A percentile compares a stretch with the other conserved stretches of the same genome.
These are phyloP conservation scores for Aldrovandia affinis DNA, from an alignment of 2,797 vertebrate genomes.

Conservation along the genomic window DNA sequence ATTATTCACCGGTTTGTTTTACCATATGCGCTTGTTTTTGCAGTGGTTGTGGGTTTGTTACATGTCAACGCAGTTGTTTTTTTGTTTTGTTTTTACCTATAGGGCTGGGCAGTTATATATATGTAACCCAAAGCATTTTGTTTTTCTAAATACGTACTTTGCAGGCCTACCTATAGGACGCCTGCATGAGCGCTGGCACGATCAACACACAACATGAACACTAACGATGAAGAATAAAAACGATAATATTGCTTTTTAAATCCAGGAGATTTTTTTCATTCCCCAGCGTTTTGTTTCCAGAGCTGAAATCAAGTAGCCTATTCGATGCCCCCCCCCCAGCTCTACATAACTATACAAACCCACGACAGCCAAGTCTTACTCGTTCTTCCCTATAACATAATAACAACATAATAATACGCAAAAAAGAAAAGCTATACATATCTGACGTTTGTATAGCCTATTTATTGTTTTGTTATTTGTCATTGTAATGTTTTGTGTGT, in stretches of 20 bases:
- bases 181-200: not conserved
- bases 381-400: not conserved
- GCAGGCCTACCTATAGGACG: not conserved
- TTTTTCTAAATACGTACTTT: too few relatives aligned
- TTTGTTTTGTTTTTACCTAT: not conserved
- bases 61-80: not conserved
- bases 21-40: slow-evolving; percentile 12
- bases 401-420: not conserved
- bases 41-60: not conserved
- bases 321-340: too few relatives aligned
- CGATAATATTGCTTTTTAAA: not conserved
- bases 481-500: not conserved
- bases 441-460: too few relatives aligned
- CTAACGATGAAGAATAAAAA: not conserved
- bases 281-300: not conserved
- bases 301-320: not conserved
- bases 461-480: not conserved
- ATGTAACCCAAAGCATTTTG: not conserved
- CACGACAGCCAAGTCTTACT: too few relatives aligned
- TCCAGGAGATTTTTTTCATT: not conserved
- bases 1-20: slow-evolving; percentile 43
- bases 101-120: not conserved
- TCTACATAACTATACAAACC: too few relatives aligned
- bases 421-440: too few relatives aligned
- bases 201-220: not conserved